Evolutionary conservation across 2,888 invertebrate species (phyloP).

Genomic region (Caenorhabditis auriculariae): DNA sequence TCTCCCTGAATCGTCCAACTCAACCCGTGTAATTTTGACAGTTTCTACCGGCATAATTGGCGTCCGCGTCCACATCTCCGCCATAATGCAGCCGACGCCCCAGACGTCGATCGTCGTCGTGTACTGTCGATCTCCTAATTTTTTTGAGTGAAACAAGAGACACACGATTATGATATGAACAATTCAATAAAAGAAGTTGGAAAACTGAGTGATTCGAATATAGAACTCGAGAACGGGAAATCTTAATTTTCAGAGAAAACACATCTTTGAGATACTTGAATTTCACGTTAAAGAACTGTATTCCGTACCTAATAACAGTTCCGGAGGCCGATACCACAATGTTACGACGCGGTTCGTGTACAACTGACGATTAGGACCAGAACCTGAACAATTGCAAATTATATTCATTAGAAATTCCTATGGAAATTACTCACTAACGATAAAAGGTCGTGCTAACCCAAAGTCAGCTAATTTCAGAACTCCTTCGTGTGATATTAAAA

Average conservation of each 20-base stretch:
- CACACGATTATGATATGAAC: no score
- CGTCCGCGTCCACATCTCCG: slow-evolving; percentile 93
- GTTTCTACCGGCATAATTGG: slow-evolving; percentile 69
- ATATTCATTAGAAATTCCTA: no score
- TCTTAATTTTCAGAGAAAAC: no score
- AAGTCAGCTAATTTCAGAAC: slow-evolving; percentile 94
- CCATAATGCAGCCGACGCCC: slow-evolving; percentile 97
- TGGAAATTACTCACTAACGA: slow-evolving; percentile 5
- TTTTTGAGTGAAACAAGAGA: no score
- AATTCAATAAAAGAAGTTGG: no score
- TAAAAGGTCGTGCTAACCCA: slow-evolving; percentile 80
- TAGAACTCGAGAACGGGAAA: no score
- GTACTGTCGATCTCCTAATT: slow-evolving; percentile 76
- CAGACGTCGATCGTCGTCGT: slow-evolving; percentile 92
- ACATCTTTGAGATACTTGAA: no score
- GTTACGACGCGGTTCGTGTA: slow-evolving; percentile 98
- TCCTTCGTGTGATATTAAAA: slow-evolving; percentile 91
- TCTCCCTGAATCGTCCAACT: slow-evolving; percentile 75
- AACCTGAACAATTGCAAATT: no score
- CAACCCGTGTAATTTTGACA: no score
- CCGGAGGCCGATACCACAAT: slow-evolving; percentile 81
- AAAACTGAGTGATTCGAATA: no score
- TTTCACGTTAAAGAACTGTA: no score
- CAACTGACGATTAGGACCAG: no score
- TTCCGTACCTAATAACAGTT: slow-evolving; percentile 53